These are phyloP conservation scores for Alectoris magna DNA, from an alignment of 2,797 vertebrate species.

Conservation along the genomic window DNA sequence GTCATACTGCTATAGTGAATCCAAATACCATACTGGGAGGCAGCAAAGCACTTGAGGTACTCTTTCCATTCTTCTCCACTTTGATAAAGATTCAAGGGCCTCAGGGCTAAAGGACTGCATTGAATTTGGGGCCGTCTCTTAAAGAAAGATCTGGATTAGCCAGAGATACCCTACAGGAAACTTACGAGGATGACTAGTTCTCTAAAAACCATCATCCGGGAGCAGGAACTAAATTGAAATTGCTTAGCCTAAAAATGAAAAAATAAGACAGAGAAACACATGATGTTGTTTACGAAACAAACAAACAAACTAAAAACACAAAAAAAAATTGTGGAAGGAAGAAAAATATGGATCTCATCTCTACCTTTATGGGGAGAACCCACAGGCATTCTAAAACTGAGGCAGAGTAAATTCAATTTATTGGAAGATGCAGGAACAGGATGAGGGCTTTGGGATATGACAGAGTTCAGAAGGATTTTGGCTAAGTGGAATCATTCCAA, in stretches of 20 bases:
- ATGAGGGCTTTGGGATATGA: neutral
- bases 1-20: slow-evolving; percentile 29
- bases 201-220: neutral
- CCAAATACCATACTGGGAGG: neutral
- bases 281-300: neutral
- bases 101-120: neutral
- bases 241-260: neutral
- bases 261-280: neutral
- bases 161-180: neutral
- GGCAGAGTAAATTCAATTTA: neutral
- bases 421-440: neutral
- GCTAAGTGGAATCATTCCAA: neutral
- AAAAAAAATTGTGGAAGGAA: neutral
- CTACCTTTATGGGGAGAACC: neutral
- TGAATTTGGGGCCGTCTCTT: neutral
- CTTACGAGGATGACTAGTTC: neutral
- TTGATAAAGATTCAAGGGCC: neutral
- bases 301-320: neutral
- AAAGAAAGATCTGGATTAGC: neutral
- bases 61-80: neutral
- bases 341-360: neutral
- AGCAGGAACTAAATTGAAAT: neutral
- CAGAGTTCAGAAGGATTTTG: neutral
- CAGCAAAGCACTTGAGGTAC: neutral
- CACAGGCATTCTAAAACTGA: neutral